A percentile compares a stretch with the other conserved stretches of the same genome.
Conservation (phyloP, 2,113 vertebrate genomes). For the Calidris pugnax region DNA sequence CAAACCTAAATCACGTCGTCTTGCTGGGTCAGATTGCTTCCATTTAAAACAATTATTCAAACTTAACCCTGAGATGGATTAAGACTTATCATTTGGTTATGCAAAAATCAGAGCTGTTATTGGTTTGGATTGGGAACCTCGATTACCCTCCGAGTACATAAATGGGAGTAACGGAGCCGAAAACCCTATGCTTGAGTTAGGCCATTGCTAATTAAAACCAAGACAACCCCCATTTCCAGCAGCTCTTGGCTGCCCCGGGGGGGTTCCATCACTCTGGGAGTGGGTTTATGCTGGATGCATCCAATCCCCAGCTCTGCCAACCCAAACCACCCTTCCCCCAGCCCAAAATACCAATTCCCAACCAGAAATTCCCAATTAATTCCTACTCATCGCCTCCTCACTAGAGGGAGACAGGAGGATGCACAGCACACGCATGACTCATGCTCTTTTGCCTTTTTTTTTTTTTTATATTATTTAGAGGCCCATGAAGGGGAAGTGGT, state of each 20-base stretch:
- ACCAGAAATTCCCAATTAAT: fast-evolving
- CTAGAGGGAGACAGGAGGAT: background rate
- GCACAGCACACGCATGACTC: fast-evolving
- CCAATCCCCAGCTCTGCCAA: background rate
- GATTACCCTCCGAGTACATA: too few species aligned
- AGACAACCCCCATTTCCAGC: background rate
- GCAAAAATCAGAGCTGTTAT: background rate
- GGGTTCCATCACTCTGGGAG: fast-evolving
- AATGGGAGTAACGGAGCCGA: background rate
- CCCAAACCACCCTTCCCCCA: background rate
- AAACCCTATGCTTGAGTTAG: fast-evolving
- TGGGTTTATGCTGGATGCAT: fast-evolving
- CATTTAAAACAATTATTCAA: background rate
- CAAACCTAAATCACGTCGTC: fast-evolving
- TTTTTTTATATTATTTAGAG: fast-evolving
- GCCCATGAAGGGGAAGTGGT: background rate
- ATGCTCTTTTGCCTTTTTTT: fast-evolving
- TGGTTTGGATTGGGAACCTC: background rate
- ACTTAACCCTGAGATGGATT: background rate
- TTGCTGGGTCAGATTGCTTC: background rate
- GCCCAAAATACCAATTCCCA: too few species aligned
- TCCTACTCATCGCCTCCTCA: fast-evolving
- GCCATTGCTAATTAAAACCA: background rate
- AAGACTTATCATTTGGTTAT: too few species aligned
- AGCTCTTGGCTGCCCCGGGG: too few species aligned